Evolutionary conservation across 2,113 vertebrate species (phyloP).

Genomic region (Amphiprion percula): DNA sequence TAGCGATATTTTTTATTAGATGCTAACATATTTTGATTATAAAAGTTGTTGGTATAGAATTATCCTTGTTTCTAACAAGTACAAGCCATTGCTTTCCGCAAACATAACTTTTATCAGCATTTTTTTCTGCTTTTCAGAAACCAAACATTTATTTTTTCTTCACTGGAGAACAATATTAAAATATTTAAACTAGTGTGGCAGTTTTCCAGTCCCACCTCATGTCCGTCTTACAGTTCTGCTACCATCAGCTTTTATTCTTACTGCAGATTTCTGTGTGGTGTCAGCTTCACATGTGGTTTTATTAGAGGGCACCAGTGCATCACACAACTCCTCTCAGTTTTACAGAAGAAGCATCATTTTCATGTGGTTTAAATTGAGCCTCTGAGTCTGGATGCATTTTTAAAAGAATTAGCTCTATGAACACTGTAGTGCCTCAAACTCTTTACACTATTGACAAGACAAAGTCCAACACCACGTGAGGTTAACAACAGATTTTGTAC

Average conservation of each 20-base stretch:
- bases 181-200: background rate
- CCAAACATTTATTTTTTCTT: background rate
- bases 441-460: slow-evolving; percentile 29
- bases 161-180: background rate
- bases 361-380: background rate
- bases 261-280: background rate
- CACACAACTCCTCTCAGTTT: slow-evolving; percentile 7
- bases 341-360: background rate
- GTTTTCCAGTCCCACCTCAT: background rate
- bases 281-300: background rate
- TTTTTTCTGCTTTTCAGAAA: background rate
- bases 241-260: background rate
- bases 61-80: slow-evolving; percentile 3
- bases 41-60: background rate
- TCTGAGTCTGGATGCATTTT: slow-evolving; percentile 24
- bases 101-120: background rate
- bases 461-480: background rate
- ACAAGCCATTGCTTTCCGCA: background rate
- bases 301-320: background rate
- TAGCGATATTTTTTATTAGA: background rate
- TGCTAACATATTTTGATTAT: background rate
- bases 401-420: background rate
- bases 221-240: background rate
- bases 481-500: background rate
- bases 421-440: slow-evolving; percentile 59